Evolutionary conservation across 2,113 vertebrate species (phyloP).

Genomic region (Limnothrissa miodon): DNA sequence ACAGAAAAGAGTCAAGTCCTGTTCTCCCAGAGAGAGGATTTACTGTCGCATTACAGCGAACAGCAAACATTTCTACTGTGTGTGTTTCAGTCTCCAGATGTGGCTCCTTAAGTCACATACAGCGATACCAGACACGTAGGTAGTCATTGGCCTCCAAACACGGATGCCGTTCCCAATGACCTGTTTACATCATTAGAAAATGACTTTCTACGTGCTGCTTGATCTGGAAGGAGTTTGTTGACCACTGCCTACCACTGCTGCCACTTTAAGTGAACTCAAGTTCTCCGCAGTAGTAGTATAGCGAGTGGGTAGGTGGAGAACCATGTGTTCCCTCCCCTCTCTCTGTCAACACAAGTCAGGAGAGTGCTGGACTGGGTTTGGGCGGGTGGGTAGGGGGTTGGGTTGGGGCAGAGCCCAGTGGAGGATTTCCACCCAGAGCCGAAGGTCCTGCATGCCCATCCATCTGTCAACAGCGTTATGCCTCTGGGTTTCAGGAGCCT

Average conservation of each 20-base stretch:
- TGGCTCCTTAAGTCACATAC: neutral
- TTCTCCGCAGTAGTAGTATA: neutral
- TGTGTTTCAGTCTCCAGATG: neutral
- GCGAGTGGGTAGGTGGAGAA: neutral
- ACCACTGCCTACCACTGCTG: neutral
- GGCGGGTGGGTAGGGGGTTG: neutral
- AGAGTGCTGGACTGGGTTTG: neutral
- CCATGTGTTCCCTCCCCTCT: neutral
- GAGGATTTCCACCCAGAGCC: neutral
- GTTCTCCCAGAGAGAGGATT: neutral
- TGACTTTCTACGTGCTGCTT: neutral
- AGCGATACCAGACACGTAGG: neutral
- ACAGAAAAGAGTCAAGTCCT: neutral
- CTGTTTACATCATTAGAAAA: neutral
- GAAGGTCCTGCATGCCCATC: constrained; percentile 5
- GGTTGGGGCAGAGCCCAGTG: neutral
- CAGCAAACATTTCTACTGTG: neutral
- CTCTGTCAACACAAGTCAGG: neutral
- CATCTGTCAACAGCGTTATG: neutral
- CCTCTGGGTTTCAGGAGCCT: neutral
- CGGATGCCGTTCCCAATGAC: neutral
- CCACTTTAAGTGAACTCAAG: neutral
- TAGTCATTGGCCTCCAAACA: neutral
- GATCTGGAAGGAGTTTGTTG: neutral
- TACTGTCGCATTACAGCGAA: neutral